These are phyloP conservation scores for Cotesia congregata DNA, from an alignment of 2,888 invertebrate genomes.

Conservation along the genomic window DNA sequence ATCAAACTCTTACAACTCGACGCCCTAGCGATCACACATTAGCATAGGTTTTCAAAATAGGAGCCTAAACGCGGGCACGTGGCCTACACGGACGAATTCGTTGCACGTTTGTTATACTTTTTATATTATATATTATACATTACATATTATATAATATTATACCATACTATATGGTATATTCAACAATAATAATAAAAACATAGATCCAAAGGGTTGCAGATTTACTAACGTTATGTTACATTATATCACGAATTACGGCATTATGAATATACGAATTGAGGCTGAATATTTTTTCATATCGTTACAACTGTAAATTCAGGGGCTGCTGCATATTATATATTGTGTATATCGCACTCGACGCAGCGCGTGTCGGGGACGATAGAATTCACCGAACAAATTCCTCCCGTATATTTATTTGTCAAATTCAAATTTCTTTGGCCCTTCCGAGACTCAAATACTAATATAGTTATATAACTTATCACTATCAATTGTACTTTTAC, in stretches of 20 bases:
- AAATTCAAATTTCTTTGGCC: conserved; percentile 32
- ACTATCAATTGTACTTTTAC: neutral
- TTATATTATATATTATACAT: conserved; percentile 13
- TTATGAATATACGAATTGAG: neutral
- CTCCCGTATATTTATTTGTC: conserved; percentile 9
- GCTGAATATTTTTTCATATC: conserved; percentile 39
- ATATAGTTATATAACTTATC: neutral
- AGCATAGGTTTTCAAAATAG: conserved; percentile 60
- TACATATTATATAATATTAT: too few relatives aligned
- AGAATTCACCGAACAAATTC: conserved; percentile 1
- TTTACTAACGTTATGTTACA: neutral
- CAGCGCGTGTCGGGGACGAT: conserved; percentile 30
- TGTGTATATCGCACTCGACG: neutral
- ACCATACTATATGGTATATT: too few relatives aligned
- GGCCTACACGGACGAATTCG: conserved; percentile 45
- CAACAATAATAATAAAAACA: neutral
- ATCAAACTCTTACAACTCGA: conserved; percentile 48
- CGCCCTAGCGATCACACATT: conserved; percentile 49
- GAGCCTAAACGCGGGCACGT: conserved; percentile 55
- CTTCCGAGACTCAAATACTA: neutral
- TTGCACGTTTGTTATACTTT: conserved; percentile 14
- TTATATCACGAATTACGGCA: neutral
- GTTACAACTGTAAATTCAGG: conserved; percentile 21
- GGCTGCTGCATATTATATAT: neutral
- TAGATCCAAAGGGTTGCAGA: neutral